A percentile compares a stretch with the other conserved stretches of the same genome.
Evolutionary conservation across 1,140 invertebrate species (phyloP).

Genomic region (Heterodera carotae): DNA sequence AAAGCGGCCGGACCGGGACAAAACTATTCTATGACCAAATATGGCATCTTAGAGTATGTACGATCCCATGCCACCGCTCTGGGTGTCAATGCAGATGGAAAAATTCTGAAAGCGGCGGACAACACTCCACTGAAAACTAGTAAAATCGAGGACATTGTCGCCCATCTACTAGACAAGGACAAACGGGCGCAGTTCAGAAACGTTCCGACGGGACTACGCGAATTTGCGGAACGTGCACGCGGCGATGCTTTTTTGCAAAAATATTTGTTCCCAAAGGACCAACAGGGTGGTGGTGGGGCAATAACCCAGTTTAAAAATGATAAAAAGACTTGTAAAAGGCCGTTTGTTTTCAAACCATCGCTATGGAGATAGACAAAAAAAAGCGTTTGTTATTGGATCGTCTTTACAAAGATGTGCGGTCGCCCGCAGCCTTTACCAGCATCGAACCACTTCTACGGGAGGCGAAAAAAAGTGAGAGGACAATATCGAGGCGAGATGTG

Average conservation of each 20-base stretch:
- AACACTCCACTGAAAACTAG: neutral
- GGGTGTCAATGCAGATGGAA: neutral
- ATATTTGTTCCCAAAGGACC: neutral
- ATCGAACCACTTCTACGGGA: constrained; percentile 13
- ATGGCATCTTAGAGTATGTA: neutral
- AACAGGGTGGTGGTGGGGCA: neutral
- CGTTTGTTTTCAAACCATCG: constrained; percentile 19
- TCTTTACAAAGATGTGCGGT: constrained; percentile 28
- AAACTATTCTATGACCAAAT: neutral
- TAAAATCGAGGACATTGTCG: neutral
- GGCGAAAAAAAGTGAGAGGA: neutral
- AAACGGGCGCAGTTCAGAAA: neutral
- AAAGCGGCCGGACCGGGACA: neutral
- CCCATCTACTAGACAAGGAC: neutral
- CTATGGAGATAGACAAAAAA: constrained; percentile 15
- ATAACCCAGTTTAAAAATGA: neutral
- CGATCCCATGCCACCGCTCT: neutral
- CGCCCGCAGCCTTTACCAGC: constrained; percentile 11
- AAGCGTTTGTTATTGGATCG: constrained; percentile 13
- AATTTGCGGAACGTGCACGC: neutral
- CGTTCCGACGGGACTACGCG: neutral
- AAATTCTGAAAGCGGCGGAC: neutral
- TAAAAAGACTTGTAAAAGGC: neutral
- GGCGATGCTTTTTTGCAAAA: neutral
- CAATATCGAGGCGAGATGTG: constrained; percentile 29